phyloP scores from a whole-genome alignment of 1,140 invertebrate species.

The Carposina sasakii region DNA sequence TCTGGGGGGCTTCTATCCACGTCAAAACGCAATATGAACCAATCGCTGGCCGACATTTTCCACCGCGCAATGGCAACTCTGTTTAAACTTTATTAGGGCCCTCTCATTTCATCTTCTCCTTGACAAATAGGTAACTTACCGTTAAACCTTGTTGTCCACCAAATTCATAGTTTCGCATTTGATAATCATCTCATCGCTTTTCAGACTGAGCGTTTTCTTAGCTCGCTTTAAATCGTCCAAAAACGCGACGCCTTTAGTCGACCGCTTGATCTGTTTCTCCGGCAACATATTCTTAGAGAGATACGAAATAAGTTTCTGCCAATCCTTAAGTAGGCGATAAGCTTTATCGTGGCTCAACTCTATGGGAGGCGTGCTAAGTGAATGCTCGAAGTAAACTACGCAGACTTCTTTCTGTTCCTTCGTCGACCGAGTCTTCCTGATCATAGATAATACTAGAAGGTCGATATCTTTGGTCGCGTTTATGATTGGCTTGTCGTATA shows the following conservation, averaged over 20 bases:
- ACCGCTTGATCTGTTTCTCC: slow-evolving; percentile 47
- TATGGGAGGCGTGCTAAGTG: slow-evolving; percentile 39
- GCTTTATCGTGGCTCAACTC: slow-evolving; percentile 44
- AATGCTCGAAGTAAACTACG: slow-evolving; percentile 59
- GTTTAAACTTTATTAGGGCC: too few species aligned
- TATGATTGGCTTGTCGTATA: slow-evolving; percentile 57
- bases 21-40: too few species aligned
- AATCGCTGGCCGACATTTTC: too few species aligned
- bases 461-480: slow-evolving; percentile 46
- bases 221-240: slow-evolving; percentile 52
- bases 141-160: slow-evolving; percentile 50
- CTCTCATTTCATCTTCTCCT: too few species aligned
- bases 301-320: slow-evolving; percentile 53
- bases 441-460: slow-evolving; percentile 33
- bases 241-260: slow-evolving; percentile 51
- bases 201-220: slow-evolving; percentile 44
- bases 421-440: slow-evolving; percentile 26
- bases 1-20: too few species aligned
- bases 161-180: slow-evolving; percentile 41
- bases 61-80: too few species aligned
- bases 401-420: slow-evolving; percentile 39
- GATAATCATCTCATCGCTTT: slow-evolving; percentile 38
- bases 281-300: slow-evolving; percentile 55
- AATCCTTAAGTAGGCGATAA: slow-evolving; percentile 52
- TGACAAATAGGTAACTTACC: too few species aligned